A percentile compares a stretch with the other conserved stretches of the same genome.
Conservation (phyloP, 2,113 vertebrate genomes). For the Epinephelus lanceolatus region DNA sequence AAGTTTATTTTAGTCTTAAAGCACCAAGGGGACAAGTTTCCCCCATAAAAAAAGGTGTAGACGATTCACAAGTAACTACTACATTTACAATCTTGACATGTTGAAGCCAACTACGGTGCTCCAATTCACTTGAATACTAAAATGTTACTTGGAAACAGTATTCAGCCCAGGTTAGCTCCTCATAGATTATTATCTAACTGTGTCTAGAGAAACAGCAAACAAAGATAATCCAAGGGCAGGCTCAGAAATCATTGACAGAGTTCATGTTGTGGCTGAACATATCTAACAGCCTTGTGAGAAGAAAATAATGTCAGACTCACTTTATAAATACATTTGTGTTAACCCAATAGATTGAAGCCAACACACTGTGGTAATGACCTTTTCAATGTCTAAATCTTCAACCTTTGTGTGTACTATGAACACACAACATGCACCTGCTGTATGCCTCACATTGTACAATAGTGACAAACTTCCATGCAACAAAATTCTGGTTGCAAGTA, state of each 20-base stretch:
- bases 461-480: neutral
- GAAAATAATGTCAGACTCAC: conserved; percentile 20
- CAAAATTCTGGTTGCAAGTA: conserved; percentile 2
- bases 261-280: conserved; percentile 57
- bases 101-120: neutral
- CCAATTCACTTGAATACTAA: neutral
- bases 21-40: neutral
- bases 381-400: conserved; percentile 11
- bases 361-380: neutral
- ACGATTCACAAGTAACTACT: neutral
- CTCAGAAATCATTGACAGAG: conserved; percentile 78
- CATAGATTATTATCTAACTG: conserved; percentile 37
- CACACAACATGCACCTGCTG: neutral
- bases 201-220: conserved; percentile 51
- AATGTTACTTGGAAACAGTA: neutral
- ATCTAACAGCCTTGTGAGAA: conserved; percentile 11
- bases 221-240: conserved; percentile 67
- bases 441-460: neutral
- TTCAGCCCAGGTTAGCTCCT: conserved; percentile 8
- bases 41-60: neutral
- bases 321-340: neutral
- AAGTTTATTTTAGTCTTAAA: neutral
- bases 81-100: conserved; percentile 1
- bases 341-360: neutral
- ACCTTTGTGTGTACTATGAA: conserved; percentile 7